Percentiles rank a stretch among this genome's conserved stretches.
Evolutionary conservation across 23 tunicate species (phyloP).

Genomic region (Trididemnum clinides): DNA sequence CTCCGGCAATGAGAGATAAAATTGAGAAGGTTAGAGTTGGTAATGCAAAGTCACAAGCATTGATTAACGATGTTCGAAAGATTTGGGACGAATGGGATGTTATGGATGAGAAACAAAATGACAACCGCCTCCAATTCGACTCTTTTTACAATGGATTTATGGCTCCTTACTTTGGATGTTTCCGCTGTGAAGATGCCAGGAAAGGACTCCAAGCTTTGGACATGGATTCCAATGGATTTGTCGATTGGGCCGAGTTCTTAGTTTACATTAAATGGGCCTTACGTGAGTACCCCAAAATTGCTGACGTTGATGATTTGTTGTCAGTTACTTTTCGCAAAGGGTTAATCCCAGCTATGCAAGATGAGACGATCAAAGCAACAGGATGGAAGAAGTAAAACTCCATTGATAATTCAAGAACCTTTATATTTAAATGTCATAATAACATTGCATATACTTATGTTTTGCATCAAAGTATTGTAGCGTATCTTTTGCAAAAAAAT

Average conservation of each 20-base stretch:
- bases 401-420: too few relatives aligned
- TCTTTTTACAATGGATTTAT: constrained; percentile 44
- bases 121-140: constrained; percentile 17
- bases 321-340: constrained; percentile 24
- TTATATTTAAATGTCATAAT: too few relatives aligned
- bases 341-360: constrained; percentile 38
- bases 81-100: constrained; percentile 50
- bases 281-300: constrained; percentile 8
- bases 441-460: too few relatives aligned
- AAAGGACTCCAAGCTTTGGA: constrained; percentile 34
- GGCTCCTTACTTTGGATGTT: constrained; percentile 44
- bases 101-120: background rate
- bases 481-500: too few relatives aligned
- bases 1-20: constrained; percentile 2
- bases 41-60: background rate
- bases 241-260: constrained; percentile 29
- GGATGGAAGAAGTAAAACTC: constrained; percentile 14
- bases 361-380: constrained; percentile 1
- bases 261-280: constrained; percentile 38
- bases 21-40: background rate
- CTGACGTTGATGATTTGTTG: constrained; percentile 10
- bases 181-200: constrained; percentile 25
- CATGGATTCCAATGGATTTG: constrained; percentile 12
- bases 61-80: background rate
- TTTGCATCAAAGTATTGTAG: too few relatives aligned